Evolutionary conservation across 1,140 invertebrate species (phyloP).

Genomic region (Apolygus lucorum): DNA sequence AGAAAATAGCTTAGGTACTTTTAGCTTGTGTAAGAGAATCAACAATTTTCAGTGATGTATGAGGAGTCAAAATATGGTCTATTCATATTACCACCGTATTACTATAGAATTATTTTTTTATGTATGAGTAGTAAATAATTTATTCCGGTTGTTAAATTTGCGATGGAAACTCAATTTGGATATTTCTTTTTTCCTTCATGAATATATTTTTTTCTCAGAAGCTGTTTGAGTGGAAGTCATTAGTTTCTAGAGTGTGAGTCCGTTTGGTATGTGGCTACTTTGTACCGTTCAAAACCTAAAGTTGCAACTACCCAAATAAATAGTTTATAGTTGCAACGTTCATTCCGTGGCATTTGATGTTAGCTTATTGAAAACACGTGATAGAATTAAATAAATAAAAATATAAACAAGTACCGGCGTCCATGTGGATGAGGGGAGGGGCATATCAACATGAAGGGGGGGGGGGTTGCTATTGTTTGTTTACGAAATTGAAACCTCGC

Average conservation of each 20-base stretch:
- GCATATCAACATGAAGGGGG: not conserved
- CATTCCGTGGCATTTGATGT: not conserved
- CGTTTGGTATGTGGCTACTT: not conserved
- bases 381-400: not conserved
- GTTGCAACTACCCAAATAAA: not conserved
- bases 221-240: not conserved
- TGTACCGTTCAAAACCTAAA: not conserved
- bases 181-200: not conserved
- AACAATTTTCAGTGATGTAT: no score
- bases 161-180: not conserved
- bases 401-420: not conserved
- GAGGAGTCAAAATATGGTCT: no score
- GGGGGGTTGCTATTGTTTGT: not conserved
- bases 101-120: no score
- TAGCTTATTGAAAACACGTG: not conserved
- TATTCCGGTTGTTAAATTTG: not conserved
- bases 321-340: not conserved
- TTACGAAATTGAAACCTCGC: not conserved
- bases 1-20: no score
- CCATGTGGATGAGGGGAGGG: not conserved
- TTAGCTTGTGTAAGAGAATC: no score
- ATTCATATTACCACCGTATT: no score
- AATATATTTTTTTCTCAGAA: not conserved
- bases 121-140: not conserved
- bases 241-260: not conserved